Percentiles rank a stretch among this genome's conserved stretches.
Conservation (phyloP, 2,888 invertebrate genomes). For the Meiosimyza platycephala region DNA sequence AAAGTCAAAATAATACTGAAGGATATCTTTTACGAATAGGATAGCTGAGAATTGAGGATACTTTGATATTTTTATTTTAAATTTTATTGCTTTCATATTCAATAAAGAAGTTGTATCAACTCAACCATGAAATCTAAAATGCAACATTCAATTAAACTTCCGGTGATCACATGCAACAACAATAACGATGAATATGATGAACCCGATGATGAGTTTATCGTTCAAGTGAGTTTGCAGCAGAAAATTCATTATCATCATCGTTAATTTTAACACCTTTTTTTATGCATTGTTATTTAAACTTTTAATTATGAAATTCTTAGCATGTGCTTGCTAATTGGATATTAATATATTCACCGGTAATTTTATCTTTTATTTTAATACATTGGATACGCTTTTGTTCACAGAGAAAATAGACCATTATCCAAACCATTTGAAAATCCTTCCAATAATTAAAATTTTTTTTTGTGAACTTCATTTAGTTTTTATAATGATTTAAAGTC, state of each 20-base stretch:
- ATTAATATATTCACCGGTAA: not conserved
- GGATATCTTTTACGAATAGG: not conserved
- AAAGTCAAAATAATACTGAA: slow-evolving; percentile 7
- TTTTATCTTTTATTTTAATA: no score
- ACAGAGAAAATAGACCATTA: no score
- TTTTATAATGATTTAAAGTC: no score
- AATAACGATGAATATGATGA: slow-evolving; percentile 39
- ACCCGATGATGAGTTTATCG: slow-evolving; percentile 54
- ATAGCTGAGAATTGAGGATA: no score
- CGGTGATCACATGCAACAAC: not conserved
- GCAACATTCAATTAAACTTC: not conserved
- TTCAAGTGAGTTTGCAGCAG: slow-evolving; percentile 49
- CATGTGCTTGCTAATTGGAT: not conserved
- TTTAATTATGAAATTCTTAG: not conserved
- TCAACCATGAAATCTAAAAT: not conserved
- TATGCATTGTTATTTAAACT: not conserved
- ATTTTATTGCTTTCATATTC: not conserved
- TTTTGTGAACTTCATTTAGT: no score
- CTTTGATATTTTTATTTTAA: not conserved
- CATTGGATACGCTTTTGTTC: no score
- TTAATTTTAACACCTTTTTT: not conserved
- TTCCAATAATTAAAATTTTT: no score
- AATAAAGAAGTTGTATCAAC: not conserved
- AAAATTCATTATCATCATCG: not conserved
- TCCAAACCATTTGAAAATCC: no score